Conservation (phyloP, 2,113 vertebrate genomes). For the Colossoma macropomum region DNA sequence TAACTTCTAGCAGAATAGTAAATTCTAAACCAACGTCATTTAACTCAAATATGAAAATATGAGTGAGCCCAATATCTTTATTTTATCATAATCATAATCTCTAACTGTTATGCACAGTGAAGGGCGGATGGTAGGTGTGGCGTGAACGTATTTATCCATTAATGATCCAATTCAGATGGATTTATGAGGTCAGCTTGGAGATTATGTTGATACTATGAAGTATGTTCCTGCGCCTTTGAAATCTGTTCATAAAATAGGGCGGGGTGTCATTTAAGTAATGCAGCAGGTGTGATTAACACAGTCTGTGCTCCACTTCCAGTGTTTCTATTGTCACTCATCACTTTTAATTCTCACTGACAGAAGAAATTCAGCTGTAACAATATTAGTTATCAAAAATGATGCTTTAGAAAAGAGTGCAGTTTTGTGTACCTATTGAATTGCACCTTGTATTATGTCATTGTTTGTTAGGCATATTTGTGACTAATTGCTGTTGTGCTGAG, state of each 20-base stretch:
- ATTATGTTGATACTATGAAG: background rate
- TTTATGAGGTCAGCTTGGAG: background rate
- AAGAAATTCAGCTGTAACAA: background rate
- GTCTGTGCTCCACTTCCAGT: background rate
- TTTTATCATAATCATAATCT: background rate
- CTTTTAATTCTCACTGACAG: background rate
- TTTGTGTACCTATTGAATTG: background rate
- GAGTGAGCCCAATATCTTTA: background rate
- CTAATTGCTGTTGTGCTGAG: background rate
- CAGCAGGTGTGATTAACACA: background rate
- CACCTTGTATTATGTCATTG: background rate
- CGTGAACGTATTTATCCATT: background rate
- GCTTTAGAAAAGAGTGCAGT: background rate
- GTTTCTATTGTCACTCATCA: background rate
- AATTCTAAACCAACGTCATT: background rate
- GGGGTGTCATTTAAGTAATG: background rate
- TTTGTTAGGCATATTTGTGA: background rate
- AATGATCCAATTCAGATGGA: background rate
- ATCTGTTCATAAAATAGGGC: background rate
- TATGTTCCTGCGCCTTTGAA: background rate
- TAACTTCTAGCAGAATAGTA: background rate
- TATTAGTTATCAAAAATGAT: too few relatives aligned
- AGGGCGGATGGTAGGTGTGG: slow-evolving; percentile 6
- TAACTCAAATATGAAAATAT: background rate
- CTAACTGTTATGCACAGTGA: background rate